A percentile compares a stretch with the other conserved stretches of the same genome.
Conservation (phyloP, 2,888 invertebrate genomes). For the Therioaphis trifolii region DNA sequence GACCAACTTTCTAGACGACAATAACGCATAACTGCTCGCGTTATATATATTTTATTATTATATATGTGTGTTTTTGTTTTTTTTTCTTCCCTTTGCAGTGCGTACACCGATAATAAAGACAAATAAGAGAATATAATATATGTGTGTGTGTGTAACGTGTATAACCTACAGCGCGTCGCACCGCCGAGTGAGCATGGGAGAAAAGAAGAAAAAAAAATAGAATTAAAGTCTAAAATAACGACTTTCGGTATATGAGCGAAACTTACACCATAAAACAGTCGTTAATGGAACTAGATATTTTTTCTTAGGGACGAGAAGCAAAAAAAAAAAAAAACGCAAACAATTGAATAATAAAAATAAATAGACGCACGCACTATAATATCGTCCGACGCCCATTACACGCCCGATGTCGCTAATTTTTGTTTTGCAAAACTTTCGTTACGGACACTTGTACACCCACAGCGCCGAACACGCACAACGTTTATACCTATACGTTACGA, state of each 20-base stretch:
- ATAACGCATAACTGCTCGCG: constrained; percentile 12
- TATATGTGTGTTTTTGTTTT: constrained; percentile 19
- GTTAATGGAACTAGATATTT: constrained; percentile 35
- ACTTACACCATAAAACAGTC: constrained; percentile 51
- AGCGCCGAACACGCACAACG: too few relatives aligned
- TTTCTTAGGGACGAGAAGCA: constrained; percentile 10
- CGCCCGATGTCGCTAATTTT: neutral
- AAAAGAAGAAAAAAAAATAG: neutral
- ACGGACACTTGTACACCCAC: too few relatives aligned
- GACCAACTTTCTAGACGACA: constrained; percentile 56
- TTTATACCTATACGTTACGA: too few relatives aligned
- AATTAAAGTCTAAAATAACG: constrained; percentile 35
- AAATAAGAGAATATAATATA: constrained; percentile 12
- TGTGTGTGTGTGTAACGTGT: too few relatives aligned
- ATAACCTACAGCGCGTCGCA: neutral
- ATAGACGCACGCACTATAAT: constrained; percentile 3
- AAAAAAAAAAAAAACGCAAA: too few relatives aligned
- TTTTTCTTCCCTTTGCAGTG: neutral
- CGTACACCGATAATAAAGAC: constrained; percentile 32
- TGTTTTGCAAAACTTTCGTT: constrained; percentile 9
- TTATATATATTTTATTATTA: constrained; percentile 40
- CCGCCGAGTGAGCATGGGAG: neutral
- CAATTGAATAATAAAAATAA: constrained; percentile 50
- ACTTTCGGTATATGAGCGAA: constrained; percentile 30
- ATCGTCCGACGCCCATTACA: neutral